Conservation (phyloP, 2,888 invertebrate species). For the Limnephilus auricula region DNA sequence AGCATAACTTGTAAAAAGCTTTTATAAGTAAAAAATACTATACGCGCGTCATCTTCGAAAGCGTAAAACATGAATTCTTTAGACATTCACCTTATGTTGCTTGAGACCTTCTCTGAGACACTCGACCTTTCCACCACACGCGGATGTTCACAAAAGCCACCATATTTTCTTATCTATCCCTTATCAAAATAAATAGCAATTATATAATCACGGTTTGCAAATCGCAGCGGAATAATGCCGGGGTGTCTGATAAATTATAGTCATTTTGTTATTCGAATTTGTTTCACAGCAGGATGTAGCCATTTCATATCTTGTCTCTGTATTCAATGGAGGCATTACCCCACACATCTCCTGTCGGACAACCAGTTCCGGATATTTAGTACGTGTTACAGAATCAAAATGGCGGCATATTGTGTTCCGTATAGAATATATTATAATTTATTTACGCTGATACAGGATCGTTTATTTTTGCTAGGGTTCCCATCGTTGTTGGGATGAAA, state of each 20-base stretch:
- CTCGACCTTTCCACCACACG: no score
- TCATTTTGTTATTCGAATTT: constrained; percentile 7
- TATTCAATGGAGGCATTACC: constrained; percentile 8
- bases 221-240: not conserved
- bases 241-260: constrained; percentile 7
- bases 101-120: no score
- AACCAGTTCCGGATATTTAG: constrained; percentile 15
- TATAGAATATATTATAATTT: not conserved
- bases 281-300: constrained; percentile 19
- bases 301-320: not conserved
- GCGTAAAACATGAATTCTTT: no score
- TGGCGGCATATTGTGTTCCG: not conserved
- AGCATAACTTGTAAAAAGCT: no score
- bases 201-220: not conserved
- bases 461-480: not conserved
- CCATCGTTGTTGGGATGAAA: not conserved
- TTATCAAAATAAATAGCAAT: not conserved
- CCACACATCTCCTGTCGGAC: constrained; percentile 1
- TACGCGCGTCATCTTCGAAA: no score
- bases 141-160: not conserved
- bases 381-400: not conserved
- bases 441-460: not conserved
- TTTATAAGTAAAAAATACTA: no score
- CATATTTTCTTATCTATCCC: not conserved
- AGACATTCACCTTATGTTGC: no score